Evolutionary conservation across 2,888 invertebrate species (phyloP).

Genomic region (Dicyrtomina minuta): DNA sequence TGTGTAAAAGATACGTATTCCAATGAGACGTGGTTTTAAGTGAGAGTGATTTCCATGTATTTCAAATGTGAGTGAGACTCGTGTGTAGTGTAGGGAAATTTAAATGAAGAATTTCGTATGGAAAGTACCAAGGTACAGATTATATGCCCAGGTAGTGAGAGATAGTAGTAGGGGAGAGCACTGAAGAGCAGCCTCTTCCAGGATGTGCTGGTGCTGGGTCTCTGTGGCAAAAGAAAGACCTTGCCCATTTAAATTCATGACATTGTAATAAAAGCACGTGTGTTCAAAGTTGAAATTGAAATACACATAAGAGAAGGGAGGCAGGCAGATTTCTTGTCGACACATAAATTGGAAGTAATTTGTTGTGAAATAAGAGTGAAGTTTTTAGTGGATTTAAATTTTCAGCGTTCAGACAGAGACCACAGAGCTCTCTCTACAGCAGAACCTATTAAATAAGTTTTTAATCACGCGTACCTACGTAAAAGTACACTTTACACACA

Average conservation of each 20-base stretch:
- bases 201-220: no score
- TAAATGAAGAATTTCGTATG: no score
- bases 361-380: not conserved
- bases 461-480: no score
- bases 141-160: not conserved
- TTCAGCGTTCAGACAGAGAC: no score
- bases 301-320: not conserved
- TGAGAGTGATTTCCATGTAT: not conserved
- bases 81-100: no score
- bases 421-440: no score
- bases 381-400: not conserved
- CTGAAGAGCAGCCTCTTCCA: not conserved
- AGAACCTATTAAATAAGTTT: no score
- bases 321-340: no score
- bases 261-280: slow-evolving; percentile 24
- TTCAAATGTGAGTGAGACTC: not conserved
- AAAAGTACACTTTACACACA: no score
- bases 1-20: no score
- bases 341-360: slow-evolving; percentile 12
- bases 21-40: not conserved
- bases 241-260: slow-evolving; percentile 13
- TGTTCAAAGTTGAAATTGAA: not conserved
- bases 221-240: not conserved
- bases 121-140: not conserved
- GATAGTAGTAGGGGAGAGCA: not conserved